Conservation (phyloP, 2,113 vertebrate species). For the Leptocoma aspasia region DNA sequence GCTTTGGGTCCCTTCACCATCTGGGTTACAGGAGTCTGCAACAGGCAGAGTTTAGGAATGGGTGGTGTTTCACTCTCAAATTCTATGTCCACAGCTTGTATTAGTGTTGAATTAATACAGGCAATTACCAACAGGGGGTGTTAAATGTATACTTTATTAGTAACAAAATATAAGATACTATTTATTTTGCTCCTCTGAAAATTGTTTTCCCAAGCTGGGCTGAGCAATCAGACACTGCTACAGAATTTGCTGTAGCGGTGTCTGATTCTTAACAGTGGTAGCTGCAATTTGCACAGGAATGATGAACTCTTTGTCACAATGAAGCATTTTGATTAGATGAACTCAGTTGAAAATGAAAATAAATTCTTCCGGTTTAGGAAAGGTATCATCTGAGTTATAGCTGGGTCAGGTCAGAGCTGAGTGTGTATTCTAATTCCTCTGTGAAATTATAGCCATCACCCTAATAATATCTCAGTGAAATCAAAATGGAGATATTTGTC, state of each 20-base stretch:
- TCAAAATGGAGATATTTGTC: conserved; percentile 78
- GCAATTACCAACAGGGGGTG: neutral
- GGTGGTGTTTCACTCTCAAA: neutral
- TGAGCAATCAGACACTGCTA: no score
- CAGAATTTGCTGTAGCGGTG: neutral
- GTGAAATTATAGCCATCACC: conserved; percentile 76
- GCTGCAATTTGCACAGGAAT: conserved; percentile 62
- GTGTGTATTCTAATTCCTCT: conserved; percentile 74
- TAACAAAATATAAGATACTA: neutral
- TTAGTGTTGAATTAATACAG: neutral
- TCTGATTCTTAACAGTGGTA: neutral
- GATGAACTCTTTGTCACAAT: conserved; percentile 75
- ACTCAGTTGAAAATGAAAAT: conserved; percentile 77
- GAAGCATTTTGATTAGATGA: conserved; percentile 77
- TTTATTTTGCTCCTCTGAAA: conserved; percentile 19
- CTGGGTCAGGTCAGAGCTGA: conserved; percentile 72
- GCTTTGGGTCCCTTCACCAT: neutral
- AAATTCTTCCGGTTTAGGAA: conserved; percentile 73
- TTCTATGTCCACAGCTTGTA: neutral
- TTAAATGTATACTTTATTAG: neutral
- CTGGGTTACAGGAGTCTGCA: neutral
- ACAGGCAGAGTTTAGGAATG: neutral
- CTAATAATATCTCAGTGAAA: conserved; percentile 69
- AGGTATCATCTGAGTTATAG: conserved; percentile 71
- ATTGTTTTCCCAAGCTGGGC: neutral